Percentiles rank a stretch among this genome's conserved stretches.
Conservation (phyloP, 2,113 vertebrate genomes). For the Notothenia rossii region DNA sequence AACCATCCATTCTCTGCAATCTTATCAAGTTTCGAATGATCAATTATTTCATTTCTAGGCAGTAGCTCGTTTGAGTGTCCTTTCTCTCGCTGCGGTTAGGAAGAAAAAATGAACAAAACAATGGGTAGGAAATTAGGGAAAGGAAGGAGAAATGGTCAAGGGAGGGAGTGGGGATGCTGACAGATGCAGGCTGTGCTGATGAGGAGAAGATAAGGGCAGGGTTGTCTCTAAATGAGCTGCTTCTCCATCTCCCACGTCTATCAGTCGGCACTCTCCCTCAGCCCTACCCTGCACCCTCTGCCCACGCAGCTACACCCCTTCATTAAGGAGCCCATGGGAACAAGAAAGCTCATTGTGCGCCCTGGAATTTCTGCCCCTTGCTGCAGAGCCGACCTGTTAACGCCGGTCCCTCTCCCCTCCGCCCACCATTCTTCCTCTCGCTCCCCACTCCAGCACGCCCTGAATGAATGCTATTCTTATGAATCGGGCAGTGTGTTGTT, state of each 20-base stretch:
- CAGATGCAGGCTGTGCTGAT: conserved; percentile 68
- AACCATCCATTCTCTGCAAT: not conserved
- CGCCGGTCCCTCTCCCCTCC: conserved; percentile 69
- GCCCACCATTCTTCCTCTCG: conserved; percentile 73
- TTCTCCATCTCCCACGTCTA: conserved; percentile 76
- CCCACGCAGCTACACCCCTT: conserved; percentile 76
- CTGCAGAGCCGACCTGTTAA: conserved; percentile 83
- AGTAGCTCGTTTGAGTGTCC: not conserved
- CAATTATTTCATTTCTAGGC: conserved; percentile 17
- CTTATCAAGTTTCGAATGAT: conserved; percentile 1
- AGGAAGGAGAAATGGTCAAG: conserved; percentile 53
- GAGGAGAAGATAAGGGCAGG: conserved; percentile 71
- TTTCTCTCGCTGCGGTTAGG: conserved; percentile 14
- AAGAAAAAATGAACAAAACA: conserved; percentile 41
- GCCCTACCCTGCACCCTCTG: conserved; percentile 57
- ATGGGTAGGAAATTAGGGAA: conserved; percentile 71
- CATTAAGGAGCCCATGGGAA: conserved; percentile 80
- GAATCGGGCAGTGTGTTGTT: conserved; percentile 69
- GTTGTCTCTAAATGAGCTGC: conserved; percentile 72
- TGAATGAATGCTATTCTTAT: conserved; percentile 70
- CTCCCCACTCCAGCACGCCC: conserved; percentile 46
- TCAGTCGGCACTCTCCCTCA: conserved; percentile 72
- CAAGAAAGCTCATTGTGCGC: conserved; percentile 82
- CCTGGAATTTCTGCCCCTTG: conserved; percentile 74
- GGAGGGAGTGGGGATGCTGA: conserved; percentile 71